Percentiles rank a stretch among this genome's conserved stretches.
phyloP scores from a whole-genome alignment of 2,797 vertebrate genomes.

The Oreortyx pictus region DNA sequence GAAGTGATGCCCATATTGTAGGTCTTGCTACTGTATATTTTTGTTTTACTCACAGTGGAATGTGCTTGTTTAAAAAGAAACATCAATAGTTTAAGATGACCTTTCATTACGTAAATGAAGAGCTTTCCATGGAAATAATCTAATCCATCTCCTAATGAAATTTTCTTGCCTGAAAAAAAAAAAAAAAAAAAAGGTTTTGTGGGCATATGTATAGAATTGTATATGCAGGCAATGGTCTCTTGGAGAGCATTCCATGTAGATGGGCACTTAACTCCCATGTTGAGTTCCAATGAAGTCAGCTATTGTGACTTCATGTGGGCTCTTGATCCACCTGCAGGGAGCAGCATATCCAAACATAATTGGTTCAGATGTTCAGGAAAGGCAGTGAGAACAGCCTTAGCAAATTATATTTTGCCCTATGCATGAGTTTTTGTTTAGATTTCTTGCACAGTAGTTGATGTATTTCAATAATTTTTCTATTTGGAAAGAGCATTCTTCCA shows the following conservation, averaged over 20 bases:
- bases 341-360: conserved; percentile 25
- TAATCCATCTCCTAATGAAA: background rate
- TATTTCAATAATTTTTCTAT: background rate
- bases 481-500: background rate
- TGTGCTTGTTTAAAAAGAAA: background rate
- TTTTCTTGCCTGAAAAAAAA: background rate
- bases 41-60: background rate
- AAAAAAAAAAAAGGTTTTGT: background rate
- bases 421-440: background rate
- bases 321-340: conserved; percentile 49
- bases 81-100: background rate
- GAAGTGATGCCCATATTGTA: background rate
- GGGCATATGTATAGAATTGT: background rate
- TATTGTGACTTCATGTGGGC: background rate
- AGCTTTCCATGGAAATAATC: background rate
- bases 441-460: rapidly evolving
- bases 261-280: background rate
- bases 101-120: background rate
- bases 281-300: background rate
- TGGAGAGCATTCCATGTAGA: background rate
- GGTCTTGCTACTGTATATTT: background rate
- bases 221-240: background rate
- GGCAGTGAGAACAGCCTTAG: background rate
- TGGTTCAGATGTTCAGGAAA: background rate
- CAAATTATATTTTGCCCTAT: background rate